phyloP scores from a whole-genome alignment of 2,888 invertebrate genomes.

The Mesopsocus fuscifrons region DNA sequence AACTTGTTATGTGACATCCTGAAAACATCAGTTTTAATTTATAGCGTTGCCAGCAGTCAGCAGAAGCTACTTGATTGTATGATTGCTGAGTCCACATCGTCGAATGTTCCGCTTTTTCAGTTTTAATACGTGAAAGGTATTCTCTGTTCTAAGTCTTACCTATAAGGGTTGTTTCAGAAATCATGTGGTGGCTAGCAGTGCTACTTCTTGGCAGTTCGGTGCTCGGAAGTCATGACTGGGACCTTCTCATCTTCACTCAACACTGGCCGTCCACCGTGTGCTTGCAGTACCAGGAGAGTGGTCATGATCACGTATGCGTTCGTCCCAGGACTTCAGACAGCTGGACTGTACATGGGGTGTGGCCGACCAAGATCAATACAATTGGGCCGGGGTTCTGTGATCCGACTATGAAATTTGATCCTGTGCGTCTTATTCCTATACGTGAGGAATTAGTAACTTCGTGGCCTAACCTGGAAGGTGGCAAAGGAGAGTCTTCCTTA shows the following conservation, averaged over 20 bases:
- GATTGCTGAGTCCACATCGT: too few species aligned
- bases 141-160: too few species aligned
- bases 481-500: constrained; percentile 31
- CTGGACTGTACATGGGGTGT: constrained; percentile 69
- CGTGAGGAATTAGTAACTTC: constrained; percentile 32
- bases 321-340: constrained; percentile 37
- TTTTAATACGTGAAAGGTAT: too few species aligned
- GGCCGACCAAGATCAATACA: constrained; percentile 49
- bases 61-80: too few species aligned
- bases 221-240: constrained; percentile 50
- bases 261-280: constrained; percentile 61
- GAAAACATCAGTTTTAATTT: too few species aligned
- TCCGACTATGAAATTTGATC: constrained; percentile 42
- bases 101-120: too few species aligned
- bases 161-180: too few species aligned
- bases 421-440: constrained; percentile 36
- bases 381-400: constrained; percentile 55
- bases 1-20: too few species aligned
- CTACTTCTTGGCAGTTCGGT: too few species aligned
- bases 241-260: constrained; percentile 60
- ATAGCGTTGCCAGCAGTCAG: too few species aligned
- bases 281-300: constrained; percentile 27
- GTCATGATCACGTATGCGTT: constrained; percentile 33
- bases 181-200: too few species aligned
- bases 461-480: constrained; percentile 56